A percentile compares a stretch with the other conserved stretches of the same genome.
These are phyloP conservation scores for Poecilia gillii DNA, from an alignment of 2,797 vertebrate genomes.

Conservation along the genomic window DNA sequence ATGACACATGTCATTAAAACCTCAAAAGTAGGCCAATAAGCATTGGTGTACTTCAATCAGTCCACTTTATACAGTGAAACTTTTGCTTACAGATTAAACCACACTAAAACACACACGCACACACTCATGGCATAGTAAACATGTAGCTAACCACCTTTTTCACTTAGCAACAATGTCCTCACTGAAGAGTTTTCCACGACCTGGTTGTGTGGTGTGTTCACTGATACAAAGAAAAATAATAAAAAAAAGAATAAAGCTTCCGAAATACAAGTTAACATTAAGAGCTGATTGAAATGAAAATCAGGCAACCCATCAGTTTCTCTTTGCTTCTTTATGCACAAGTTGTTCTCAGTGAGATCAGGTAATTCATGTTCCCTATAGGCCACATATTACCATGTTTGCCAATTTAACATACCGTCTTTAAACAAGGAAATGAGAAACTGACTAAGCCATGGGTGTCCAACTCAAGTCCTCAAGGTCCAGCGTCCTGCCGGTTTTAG, in stretches of 20 bases:
- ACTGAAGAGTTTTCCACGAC: not conserved
- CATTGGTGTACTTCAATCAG: not conserved
- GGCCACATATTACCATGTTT: not conserved
- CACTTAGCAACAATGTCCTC: not conserved
- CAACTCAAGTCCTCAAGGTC: not conserved
- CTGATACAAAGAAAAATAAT: not conserved
- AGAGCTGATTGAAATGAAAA: not conserved
- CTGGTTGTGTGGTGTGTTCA: not conserved
- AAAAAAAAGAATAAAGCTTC: not conserved
- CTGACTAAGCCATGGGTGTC: not conserved
- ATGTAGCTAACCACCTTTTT: not conserved
- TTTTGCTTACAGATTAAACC: not conserved
- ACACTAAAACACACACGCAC: not conserved
- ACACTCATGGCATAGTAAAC: too few species aligned
- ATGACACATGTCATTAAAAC: not conserved
- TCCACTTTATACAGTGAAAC: not conserved
- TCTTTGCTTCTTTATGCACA: not conserved
- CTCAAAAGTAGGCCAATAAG: not conserved
- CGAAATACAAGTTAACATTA: not conserved
- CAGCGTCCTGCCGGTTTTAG: not conserved
- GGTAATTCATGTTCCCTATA: conserved; percentile 1
- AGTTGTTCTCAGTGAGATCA: not conserved
- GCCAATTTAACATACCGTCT: not conserved
- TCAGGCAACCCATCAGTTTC: not conserved
- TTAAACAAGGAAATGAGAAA: not conserved